A percentile compares a stretch with the other conserved stretches of the same genome.
Evolutionary conservation across 2,797 vertebrate species (phyloP).

Genomic region (Vireo griseus): DNA sequence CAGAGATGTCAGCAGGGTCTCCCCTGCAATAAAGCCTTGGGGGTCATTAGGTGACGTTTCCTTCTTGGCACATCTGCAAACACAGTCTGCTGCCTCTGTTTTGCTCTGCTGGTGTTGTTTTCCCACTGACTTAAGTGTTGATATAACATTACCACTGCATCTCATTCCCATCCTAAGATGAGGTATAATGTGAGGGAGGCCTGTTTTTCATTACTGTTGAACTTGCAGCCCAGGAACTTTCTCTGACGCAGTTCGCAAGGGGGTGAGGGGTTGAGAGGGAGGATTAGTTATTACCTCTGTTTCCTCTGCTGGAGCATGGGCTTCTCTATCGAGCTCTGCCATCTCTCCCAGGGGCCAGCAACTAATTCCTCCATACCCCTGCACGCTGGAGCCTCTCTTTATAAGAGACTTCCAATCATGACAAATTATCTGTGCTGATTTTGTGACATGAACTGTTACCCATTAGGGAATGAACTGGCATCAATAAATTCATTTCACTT

Average conservation of each 20-base stretch:
- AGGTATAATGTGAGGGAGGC: slow-evolving; percentile 21
- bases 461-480: slow-evolving; percentile 67
- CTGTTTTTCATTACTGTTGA: slow-evolving; percentile 73
- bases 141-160: slow-evolving; percentile 54
- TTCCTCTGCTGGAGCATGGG: slow-evolving; percentile 25
- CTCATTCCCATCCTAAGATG: slow-evolving; percentile 56
- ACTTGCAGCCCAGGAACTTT: slow-evolving; percentile 51
- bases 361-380: slow-evolving; percentile 42
- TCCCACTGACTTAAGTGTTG: slow-evolving; percentile 63
- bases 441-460: slow-evolving; percentile 62
- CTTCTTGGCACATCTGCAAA: slow-evolving; percentile 64
- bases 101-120: slow-evolving; percentile 62
- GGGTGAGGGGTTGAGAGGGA: slow-evolving; percentile 36
- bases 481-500: slow-evolving; percentile 67
- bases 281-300: slow-evolving; percentile 49
- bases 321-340: slow-evolving; percentile 1
- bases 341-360: slow-evolving; percentile 6
- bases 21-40: slow-evolving; percentile 42
- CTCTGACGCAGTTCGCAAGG: slow-evolving; percentile 40
- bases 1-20: slow-evolving; percentile 33
- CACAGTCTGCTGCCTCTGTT: slow-evolving; percentile 41
- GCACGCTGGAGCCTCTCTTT: background rate
- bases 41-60: slow-evolving; percentile 64
- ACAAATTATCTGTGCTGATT: slow-evolving; percentile 61
- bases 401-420: slow-evolving; percentile 56